Percentiles rank a stretch among this genome's conserved stretches.
phyloP scores from a whole-genome alignment of 2,888 invertebrate genomes.

The Melinaea menophilus region DNA sequence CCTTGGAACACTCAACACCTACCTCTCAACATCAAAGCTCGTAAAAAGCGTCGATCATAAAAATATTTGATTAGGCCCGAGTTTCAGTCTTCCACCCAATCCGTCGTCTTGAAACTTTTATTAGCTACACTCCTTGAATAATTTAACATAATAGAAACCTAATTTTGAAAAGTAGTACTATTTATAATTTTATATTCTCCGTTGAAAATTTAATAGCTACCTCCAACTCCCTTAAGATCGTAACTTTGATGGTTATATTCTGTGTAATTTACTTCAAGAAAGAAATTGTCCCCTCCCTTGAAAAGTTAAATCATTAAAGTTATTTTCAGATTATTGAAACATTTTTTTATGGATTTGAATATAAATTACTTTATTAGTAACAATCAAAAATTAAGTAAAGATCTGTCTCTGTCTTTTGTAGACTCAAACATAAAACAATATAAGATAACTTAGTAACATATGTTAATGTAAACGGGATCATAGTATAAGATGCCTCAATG shows the following conservation, averaged over 20 bases:
- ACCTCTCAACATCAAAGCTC: conserved; percentile 54
- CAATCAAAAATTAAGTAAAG: no score
- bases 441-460: background rate
- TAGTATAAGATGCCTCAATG: conserved; percentile 18
- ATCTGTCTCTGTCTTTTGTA: no score
- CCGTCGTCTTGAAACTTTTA: conserved; percentile 68
- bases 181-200: conserved; percentile 9
- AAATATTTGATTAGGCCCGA: conserved; percentile 74
- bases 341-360: no score
- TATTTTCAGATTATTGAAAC: no score
- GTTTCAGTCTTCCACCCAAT: conserved; percentile 59
- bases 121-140: conserved; percentile 46
- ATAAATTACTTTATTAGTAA: no score
- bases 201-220: conserved; percentile 30
- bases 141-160: conserved; percentile 40
- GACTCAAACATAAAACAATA: background rate
- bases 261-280: conserved; percentile 5
- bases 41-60: conserved; percentile 76
- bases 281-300: background rate
- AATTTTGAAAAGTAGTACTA: conserved; percentile 34
- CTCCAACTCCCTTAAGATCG: conserved; percentile 21
- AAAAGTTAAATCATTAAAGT: no score
- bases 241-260: conserved; percentile 24
- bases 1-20: conserved; percentile 26
- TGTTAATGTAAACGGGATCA: background rate